phyloP scores from a whole-genome alignment of 2,888 invertebrate genomes.

The Altica lythri region DNA sequence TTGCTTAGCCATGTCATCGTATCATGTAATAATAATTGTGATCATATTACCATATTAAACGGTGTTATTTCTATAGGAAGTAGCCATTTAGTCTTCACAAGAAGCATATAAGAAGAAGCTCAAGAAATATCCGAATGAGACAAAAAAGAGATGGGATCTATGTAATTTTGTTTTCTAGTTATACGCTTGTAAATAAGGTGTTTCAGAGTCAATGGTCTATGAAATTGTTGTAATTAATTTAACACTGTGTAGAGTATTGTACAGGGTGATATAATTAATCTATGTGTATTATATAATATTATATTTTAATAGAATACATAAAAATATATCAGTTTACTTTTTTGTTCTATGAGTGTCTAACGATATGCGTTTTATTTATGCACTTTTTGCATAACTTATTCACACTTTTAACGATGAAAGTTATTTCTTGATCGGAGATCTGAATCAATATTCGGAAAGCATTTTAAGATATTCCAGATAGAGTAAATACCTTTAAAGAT shows the following conservation, averaged over 20 bases:
- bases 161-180: constrained; percentile 21
- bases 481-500: no score
- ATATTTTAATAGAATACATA: no score
- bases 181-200: constrained; percentile 16
- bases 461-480: no score
- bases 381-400: no score
- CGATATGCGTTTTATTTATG: no score
- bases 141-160: constrained; percentile 12
- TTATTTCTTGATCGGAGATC: no score
- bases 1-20: not conserved
- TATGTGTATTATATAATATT: not conserved
- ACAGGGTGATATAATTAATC: not conserved
- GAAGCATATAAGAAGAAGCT: constrained; percentile 1
- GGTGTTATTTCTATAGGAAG: constrained; percentile 18
- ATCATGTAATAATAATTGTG: constrained; percentile 18
- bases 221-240: constrained; percentile 21
- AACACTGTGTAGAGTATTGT: constrained; percentile 2
- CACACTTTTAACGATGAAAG: no score
- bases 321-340: no score
- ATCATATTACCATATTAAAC: constrained; percentile 24
- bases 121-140: constrained; percentile 9
- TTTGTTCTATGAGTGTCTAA: no score
- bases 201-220: constrained; percentile 9
- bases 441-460: no score
- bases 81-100: constrained; percentile 5